Evolutionary conservation across 2,797 vertebrate genomes (phyloP).

Genomic region (Enteromius fasciolatus): DNA sequence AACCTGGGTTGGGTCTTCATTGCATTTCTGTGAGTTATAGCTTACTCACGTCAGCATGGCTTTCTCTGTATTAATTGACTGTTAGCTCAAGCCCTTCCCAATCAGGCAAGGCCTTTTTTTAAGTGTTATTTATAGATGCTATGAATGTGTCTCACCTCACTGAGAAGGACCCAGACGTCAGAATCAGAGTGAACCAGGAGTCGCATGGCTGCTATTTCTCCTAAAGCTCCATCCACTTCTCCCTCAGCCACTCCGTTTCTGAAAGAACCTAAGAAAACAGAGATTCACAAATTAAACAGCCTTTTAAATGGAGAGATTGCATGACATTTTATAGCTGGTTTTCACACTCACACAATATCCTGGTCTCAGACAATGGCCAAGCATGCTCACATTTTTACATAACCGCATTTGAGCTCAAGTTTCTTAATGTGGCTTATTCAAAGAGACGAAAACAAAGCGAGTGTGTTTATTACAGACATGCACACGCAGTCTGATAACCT

Average conservation of each 20-base stretch:
- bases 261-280: conserved; percentile 66
- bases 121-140: neutral
- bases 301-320: neutral
- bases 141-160: conserved; percentile 65
- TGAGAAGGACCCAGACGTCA: conserved; percentile 71
- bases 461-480: neutral
- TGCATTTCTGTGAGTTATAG: neutral
- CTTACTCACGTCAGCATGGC: neutral
- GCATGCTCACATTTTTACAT: neutral
- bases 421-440: neutral
- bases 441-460: neutral
- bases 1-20: neutral
- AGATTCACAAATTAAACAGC: neutral
- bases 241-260: conserved; percentile 67
- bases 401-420: neutral
- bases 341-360: neutral
- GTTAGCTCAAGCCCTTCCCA: neutral
- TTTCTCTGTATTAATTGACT: neutral
- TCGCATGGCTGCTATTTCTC: conserved; percentile 66
- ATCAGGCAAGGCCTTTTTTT: neutral
- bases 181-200: conserved; percentile 68
- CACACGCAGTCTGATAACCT: neutral
- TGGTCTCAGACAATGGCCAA: neutral
- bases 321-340: neutral
- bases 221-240: conserved; percentile 52